Evolutionary conservation across 2,888 invertebrate genomes (phyloP), one percentile per base, ranked within the genome.

Genomic region (Macrophya annulata): DNA sequence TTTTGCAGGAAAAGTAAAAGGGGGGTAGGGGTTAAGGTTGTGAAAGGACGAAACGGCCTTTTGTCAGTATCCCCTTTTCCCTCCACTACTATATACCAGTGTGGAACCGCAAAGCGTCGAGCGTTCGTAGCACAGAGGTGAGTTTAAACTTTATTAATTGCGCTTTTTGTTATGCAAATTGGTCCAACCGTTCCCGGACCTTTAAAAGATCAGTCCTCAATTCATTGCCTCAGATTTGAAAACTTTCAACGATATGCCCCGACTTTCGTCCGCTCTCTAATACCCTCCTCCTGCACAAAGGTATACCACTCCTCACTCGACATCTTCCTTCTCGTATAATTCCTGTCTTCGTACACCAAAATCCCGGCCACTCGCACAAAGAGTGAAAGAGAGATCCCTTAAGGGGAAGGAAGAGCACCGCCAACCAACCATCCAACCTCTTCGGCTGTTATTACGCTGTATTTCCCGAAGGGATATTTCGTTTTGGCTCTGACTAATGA

Each of bases 111-210:
- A 65, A 81, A 55, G 55, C 65, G 65, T 3, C 43, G 43, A 74
- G 45, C 43, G n/a, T 74, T 74, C 81, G 62, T 12, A 37, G 68
- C 68, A 68, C 68, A 68, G 77, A 77, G 77, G 55, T 55, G 83
- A 83, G 83, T 83, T 83, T 68, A 31, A 93, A 93, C 92, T 93
- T 93, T 92, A 92, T 93, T 93, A 93, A 93, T 93, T 93, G 93
- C 91, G 90, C 92, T 91, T 92, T 93, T 93, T 93, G 92, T 93
- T 92, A 93, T 93, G 93, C 91, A 92, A 92, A 93, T 93, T 90
- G 89, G 86, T 86, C 86, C 88, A 86, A 87, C 86, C 84, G 84
- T 85, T 86, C 83, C 81, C 40, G 76, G 45, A 84, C 89, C 90
- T 90, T 90, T 90, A 89, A 91, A 92, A 90, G 90, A 90, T 91